Evolutionary conservation across 30 jellyfish, hydroid and myxozoan species (phyloP).

Genomic region (Turritopsis rubra): DNA sequence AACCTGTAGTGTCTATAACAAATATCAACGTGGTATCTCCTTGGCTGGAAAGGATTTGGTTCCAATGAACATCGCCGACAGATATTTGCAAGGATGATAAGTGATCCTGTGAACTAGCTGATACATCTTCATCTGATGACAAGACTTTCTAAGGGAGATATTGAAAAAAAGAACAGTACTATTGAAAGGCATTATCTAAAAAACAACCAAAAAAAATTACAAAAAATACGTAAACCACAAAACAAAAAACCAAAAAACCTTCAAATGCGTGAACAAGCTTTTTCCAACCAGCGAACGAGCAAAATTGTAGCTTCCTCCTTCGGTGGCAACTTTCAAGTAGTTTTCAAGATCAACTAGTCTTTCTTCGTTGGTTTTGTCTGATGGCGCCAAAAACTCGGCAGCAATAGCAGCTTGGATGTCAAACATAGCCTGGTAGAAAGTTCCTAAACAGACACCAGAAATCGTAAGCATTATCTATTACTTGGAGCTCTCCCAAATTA

Average conservation of each 20-base stretch:
- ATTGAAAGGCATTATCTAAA: too few species aligned
- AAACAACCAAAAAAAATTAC: neutral
- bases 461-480: too few species aligned
- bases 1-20: constrained; percentile 79
- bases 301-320: constrained; percentile 80
- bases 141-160: neutral
- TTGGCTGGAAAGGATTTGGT: constrained; percentile 55
- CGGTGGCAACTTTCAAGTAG: constrained; percentile 58
- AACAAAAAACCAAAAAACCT: constrained; percentile 23
- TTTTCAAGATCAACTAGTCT: constrained; percentile 46
- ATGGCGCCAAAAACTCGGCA: constrained; percentile 13
- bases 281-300: constrained; percentile 74
- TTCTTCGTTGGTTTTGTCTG: constrained; percentile 43
- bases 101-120: neutral
- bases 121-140: neutral
- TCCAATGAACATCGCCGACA: constrained; percentile 46
- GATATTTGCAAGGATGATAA: neutral
- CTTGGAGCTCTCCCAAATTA: too few species aligned
- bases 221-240: neutral
- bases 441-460: neutral
- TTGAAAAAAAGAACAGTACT: too few species aligned
- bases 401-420: constrained; percentile 9
- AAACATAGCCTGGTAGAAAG: neutral
- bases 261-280: constrained; percentile 45
- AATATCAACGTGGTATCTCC: constrained; percentile 75